These are phyloP conservation scores for Drosophila koepferae DNA, from an alignment of 2,888 invertebrate species.

Conservation along the genomic window DNA sequence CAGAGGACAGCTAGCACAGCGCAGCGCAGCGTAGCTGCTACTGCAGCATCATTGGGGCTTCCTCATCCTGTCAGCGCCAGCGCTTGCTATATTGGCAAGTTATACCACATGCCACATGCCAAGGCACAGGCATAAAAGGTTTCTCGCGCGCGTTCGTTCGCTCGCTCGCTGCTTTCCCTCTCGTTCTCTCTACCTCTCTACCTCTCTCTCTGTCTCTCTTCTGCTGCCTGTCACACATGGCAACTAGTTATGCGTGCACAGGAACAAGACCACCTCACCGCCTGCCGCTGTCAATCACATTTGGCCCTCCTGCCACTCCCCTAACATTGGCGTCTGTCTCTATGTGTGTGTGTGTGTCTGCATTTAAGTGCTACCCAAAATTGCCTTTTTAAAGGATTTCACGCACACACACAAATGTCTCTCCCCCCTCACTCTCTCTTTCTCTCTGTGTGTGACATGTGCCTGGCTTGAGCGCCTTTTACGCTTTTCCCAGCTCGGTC, in stretches of 20 bases:
- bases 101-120: slow-evolving; percentile 61
- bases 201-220: neutral
- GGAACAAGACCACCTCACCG: slow-evolving; percentile 22
- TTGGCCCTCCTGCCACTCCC: slow-evolving; percentile 31
- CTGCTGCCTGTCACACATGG: slow-evolving; percentile 12
- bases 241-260: slow-evolving; percentile 56
- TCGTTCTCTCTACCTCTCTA: neutral
- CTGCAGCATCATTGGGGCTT: slow-evolving; percentile 53
- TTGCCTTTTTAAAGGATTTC: slow-evolving; percentile 82
- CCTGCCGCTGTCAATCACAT: slow-evolving; percentile 37
- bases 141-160: neutral
- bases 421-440: slow-evolving; percentile 16
- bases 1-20: slow-evolving; percentile 5
- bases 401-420: slow-evolving; percentile 55
- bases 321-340: slow-evolving; percentile 36
- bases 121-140: slow-evolving; percentile 33
- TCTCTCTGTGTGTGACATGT: slow-evolving; percentile 42
- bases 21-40: slow-evolving; percentile 2
- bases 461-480: slow-evolving; percentile 29
- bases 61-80: slow-evolving; percentile 51
- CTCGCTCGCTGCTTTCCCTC: neutral
- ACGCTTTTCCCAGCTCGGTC: slow-evolving; percentile 42
- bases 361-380: slow-evolving; percentile 80
- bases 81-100: slow-evolving; percentile 54
- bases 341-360: slow-evolving; percentile 53